A percentile compares a stretch with the other conserved stretches of the same genome.
Evolutionary conservation across 1,140 invertebrate genomes (phyloP).

Genomic region (Brachystomella parvula): DNA sequence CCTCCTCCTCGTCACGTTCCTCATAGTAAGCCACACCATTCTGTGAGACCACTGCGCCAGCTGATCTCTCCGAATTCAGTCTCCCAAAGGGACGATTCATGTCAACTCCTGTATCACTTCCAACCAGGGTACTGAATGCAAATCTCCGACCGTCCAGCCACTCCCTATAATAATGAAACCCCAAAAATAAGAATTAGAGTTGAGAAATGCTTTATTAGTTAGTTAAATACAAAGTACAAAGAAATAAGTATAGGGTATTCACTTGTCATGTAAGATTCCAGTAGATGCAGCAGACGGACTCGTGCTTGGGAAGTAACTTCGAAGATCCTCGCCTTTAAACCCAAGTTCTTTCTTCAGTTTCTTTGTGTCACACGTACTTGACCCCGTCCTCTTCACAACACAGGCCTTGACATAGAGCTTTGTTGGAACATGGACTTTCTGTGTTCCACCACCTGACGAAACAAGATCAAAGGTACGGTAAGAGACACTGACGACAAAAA

Average conservation of each 20-base stretch:
- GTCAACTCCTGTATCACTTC: not conserved
- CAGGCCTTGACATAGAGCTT: conserved; percentile 22
- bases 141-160: not conserved
- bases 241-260: not conserved
- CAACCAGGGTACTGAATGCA: not conserved
- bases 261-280: conserved; percentile 10
- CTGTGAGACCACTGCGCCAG: not conserved
- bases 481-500: too few relatives aligned
- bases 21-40: conserved; percentile 13
- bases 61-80: not conserved
- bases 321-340: conserved; percentile 9
- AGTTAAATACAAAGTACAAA: not conserved
- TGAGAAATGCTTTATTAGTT: too few relatives aligned
- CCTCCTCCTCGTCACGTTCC: conserved; percentile 14
- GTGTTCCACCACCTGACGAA: conserved; percentile 23
- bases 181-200: too few relatives aligned
- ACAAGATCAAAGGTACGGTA: conserved; percentile 11
- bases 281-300: not conserved
- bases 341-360: conserved; percentile 27
- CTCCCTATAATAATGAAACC: not conserved
- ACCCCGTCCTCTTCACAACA: conserved; percentile 18
- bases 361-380: conserved; percentile 20
- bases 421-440: conserved; percentile 21
- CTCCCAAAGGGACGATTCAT: not conserved
- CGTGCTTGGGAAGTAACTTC: conserved; percentile 16